Percentiles rank a stretch among this genome's conserved stretches.
Conservation (phyloP, 2,888 invertebrate genomes). For the Elysia crispata region DNA sequence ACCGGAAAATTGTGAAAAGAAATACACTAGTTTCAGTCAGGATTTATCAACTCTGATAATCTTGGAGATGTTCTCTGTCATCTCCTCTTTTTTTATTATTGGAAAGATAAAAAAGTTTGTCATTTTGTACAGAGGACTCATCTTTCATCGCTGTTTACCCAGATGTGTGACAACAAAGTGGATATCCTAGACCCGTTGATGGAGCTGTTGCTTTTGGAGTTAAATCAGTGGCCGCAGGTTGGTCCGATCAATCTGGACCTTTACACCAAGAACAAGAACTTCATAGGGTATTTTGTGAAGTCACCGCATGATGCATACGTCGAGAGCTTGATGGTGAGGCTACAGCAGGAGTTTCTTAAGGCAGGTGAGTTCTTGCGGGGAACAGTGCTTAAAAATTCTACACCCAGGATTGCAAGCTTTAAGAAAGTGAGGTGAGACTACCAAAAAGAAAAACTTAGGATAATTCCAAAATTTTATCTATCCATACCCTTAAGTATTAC, state of each 20-base stretch:
- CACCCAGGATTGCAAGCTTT: not conserved
- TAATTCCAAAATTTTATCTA: not conserved
- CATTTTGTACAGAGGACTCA: too few relatives aligned
- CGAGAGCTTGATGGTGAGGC: constrained; percentile 40
- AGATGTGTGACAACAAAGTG: constrained; percentile 39
- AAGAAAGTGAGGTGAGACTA: too few relatives aligned
- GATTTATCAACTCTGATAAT: too few relatives aligned
- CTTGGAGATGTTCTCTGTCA: too few relatives aligned
- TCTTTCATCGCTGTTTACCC: too few relatives aligned
- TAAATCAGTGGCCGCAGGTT: constrained; percentile 31
- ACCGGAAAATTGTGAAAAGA: too few relatives aligned
- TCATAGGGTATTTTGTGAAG: constrained; percentile 45
- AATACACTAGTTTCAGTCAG: too few relatives aligned
- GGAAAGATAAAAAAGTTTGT: too few relatives aligned
- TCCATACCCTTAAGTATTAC: not conserved
- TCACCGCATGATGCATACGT: constrained; percentile 33
- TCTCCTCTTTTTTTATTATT: too few relatives aligned
- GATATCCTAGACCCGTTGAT: constrained; percentile 29
- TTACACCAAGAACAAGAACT: constrained; percentile 42
- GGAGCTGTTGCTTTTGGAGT: not conserved
- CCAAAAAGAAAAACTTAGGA: not conserved
- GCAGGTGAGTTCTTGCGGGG: constrained; percentile 12
- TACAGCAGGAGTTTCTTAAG: constrained; percentile 33
- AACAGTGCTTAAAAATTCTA: not conserved
- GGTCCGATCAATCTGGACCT: constrained; percentile 34